Conservation (phyloP, 1,140 invertebrate species). For the Spodoptera frugiperda region DNA sequence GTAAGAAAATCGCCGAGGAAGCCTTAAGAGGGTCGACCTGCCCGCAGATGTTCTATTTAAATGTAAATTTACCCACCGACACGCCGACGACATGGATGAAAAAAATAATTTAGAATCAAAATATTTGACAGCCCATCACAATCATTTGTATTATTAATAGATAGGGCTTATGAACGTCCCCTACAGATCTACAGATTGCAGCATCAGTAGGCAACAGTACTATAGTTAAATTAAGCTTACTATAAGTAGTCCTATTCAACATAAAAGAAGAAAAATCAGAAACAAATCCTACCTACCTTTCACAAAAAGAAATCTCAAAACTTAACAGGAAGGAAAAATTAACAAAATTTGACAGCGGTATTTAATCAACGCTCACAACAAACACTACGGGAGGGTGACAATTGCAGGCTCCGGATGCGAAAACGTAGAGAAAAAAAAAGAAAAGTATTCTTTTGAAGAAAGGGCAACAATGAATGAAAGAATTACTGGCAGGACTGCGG, state of each 20-base stretch:
- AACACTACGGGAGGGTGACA: constrained; percentile 79
- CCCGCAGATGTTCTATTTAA: constrained; percentile 85
- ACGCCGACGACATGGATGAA: constrained; percentile 80
- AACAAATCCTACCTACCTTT: too few species aligned
- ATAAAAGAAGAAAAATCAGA: not conserved
- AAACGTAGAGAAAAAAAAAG: constrained; percentile 62
- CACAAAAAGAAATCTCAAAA: constrained; percentile 35
- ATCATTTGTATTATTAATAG: constrained; percentile 57
- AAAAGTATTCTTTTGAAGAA: constrained; percentile 80
- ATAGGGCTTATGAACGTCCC: constrained; percentile 23
- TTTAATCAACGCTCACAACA: constrained; percentile 81
- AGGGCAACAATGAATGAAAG: constrained; percentile 80
- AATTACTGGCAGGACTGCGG: constrained; percentile 70
- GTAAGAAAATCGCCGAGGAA: constrained; percentile 80
- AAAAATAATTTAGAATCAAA: constrained; percentile 81
- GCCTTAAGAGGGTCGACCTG: constrained; percentile 80
- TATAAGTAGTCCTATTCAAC: not conserved
- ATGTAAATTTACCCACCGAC: constrained; percentile 82
- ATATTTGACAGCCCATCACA: constrained; percentile 77
- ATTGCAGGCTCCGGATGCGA: constrained; percentile 73
- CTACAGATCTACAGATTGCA: constrained; percentile 10
- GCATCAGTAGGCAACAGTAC: not conserved
- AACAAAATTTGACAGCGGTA: constrained; percentile 71
- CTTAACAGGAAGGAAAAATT: constrained; percentile 63
- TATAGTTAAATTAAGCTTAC: not conserved